Evolutionary conservation across 2,797 vertebrate genomes (phyloP), one percentile per base, ranked within the genome.

Genomic region (Hoplostethus atlanticus): DNA sequence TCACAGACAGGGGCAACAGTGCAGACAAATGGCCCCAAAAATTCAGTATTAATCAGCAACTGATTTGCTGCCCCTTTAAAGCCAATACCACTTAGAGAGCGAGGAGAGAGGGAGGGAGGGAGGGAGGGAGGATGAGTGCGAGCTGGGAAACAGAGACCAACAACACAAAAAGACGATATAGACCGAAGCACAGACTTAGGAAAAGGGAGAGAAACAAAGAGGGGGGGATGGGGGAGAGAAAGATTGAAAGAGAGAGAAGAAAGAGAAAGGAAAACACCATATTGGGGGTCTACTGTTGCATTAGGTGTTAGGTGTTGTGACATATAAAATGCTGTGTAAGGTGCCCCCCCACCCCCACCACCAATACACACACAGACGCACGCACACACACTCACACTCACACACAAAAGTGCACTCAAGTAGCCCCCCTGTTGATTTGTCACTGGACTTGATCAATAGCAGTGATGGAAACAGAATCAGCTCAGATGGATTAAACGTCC

Each of bases 21-120:
- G 87, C 91, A 94, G 92, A 94, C 90, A 95, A 94, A 94, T 93
- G 92, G 92, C 89, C 92, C 89, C 91, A 86, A 93, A 93, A 93
- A 95, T 94, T 92, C 89, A 86, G 94, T 92, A 95, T 95, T 95
- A 94, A 95, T 95, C 94, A 94, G 92, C 89, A 90, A 91, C 91
- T 93, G 93, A 94, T 94, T 94, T 94, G 92, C 93, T 93, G 93
- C 91, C 92, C 92, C 86, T 89, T 92, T 92, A 93, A 90, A 93
- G 92, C 92, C 93, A 91, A 94, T 93, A 93, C 88, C 90, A 93
- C 92, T 93, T 93, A 94, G 90, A 83, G 59, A 87, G 78, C 79
- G 56, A 65, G 78, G 72, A 78, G 83, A 77, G 75, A 17, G 38
- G 56, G 66, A 15, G 10, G 44, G 47, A 61, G 76, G 48, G 81